These are phyloP conservation scores for Malacosoma neustria DNA, from an alignment of 2,888 invertebrate species.

Conservation along the genomic window DNA sequence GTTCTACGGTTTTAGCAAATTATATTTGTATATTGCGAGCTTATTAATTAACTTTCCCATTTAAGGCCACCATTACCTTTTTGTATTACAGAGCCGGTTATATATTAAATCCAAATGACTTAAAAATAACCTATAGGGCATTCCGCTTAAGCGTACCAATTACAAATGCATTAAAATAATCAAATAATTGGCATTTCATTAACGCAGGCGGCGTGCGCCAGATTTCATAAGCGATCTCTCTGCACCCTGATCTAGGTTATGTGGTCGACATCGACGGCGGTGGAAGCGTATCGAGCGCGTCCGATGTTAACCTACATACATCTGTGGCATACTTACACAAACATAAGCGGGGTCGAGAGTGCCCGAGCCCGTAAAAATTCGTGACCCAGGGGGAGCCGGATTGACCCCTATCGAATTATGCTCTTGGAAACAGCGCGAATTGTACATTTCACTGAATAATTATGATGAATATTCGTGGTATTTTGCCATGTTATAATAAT, in stretches of 20 bases:
- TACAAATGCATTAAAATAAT: slow-evolving; percentile 34
- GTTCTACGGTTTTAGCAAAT: not conserved
- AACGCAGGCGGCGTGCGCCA: slow-evolving; percentile 64
- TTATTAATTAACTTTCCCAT: not conserved
- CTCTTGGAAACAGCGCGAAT: not conserved
- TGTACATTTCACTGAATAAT: not conserved
- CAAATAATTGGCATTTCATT: slow-evolving; percentile 53
- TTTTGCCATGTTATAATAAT: no score
- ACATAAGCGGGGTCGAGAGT: slow-evolving; percentile 57
- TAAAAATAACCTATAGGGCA: not conserved
- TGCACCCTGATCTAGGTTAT: slow-evolving; percentile 74
- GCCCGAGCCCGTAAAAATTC: slow-evolving; percentile 57
- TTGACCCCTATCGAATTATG: slow-evolving; percentile 23
- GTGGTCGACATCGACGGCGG: slow-evolving; percentile 64
- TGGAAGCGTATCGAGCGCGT: slow-evolving; percentile 70
- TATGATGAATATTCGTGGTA: not conserved
- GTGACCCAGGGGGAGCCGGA: slow-evolving; percentile 47
- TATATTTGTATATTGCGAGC: not conserved
- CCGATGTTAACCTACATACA: slow-evolving; percentile 70
- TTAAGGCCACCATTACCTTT: not conserved
- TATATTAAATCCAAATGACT: not conserved
- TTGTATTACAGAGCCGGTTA: not conserved
- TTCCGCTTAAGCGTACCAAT: not conserved
- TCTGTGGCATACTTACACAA: slow-evolving; percentile 55
- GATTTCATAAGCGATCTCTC: slow-evolving; percentile 74